phyloP scores from a whole-genome alignment of 2,113 vertebrate species.

The Glaucomys volans region DNA sequence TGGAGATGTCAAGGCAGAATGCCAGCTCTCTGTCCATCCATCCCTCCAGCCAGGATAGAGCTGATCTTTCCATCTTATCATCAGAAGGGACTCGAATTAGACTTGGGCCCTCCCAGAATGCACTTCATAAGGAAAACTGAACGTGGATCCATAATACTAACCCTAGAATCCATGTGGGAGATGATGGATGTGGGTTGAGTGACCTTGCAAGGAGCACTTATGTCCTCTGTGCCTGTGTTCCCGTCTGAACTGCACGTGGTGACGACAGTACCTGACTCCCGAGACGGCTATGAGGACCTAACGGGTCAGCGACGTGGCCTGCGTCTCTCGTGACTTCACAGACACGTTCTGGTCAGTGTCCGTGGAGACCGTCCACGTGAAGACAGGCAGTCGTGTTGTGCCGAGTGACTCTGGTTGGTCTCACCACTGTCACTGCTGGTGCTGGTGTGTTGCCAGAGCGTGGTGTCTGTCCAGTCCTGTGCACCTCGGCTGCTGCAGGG shows the following conservation, averaged over 20 bases:
- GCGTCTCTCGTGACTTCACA: accelerated
- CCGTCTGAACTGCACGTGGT: not conserved
- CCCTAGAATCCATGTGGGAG: accelerated
- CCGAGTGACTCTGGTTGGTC: accelerated
- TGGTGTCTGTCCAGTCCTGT: accelerated
- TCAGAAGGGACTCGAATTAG: not conserved
- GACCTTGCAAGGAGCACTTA: not conserved
- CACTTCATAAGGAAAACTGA: not conserved
- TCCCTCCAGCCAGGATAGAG: not conserved
- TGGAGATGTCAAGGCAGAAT: not conserved
- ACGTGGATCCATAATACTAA: no score
- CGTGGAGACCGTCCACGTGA: accelerated
- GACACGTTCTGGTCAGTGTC: no score
- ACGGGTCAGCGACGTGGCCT: accelerated
- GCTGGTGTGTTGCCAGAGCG: accelerated
- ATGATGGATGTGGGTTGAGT: no score
- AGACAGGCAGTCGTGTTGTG: accelerated
- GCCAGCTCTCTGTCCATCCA: not conserved
- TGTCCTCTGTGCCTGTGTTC: not conserved
- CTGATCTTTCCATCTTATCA: not conserved
- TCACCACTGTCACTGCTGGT: accelerated
- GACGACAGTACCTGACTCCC: accelerated
- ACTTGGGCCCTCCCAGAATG: not conserved
- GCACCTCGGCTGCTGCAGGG: not conserved
- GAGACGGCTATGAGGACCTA: accelerated